Conservation (phyloP, 1,140 invertebrate genomes). For the Brachionus rotundiformis region DNA sequence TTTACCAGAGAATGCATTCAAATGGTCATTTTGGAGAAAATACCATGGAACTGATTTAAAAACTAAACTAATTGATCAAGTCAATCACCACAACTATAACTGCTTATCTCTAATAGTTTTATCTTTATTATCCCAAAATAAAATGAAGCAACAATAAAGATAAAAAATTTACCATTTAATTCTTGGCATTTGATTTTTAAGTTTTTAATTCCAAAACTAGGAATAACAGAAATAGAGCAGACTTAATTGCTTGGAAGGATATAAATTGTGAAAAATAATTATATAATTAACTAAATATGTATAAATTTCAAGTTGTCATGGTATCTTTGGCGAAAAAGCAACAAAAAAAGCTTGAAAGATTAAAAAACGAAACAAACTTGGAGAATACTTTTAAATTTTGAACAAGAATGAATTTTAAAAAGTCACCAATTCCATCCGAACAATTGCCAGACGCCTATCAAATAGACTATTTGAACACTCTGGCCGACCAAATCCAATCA, state of each 20-base stretch:
- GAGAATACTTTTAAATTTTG: background rate
- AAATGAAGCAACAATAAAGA: too few relatives aligned
- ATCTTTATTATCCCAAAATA: too few relatives aligned
- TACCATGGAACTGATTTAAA: too few relatives aligned
- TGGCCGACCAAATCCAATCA: conserved; percentile 43
- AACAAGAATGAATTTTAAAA: conserved; percentile 15
- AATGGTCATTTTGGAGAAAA: too few relatives aligned
- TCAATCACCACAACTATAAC: too few relatives aligned
- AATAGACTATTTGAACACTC: conserved; percentile 24
- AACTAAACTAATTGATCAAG: too few relatives aligned
- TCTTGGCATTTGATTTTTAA: too few relatives aligned
- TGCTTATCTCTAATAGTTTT: too few relatives aligned
- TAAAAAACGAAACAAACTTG: background rate
- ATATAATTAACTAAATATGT: conserved; percentile 27
- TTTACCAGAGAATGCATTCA: too few relatives aligned
- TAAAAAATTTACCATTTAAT: too few relatives aligned
- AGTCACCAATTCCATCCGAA: background rate
- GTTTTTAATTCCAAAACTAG: too few relatives aligned
- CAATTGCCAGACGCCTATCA: background rate
- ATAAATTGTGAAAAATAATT: background rate
- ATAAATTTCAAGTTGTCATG: conserved; percentile 43
- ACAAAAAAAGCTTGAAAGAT: conserved; percentile 5
- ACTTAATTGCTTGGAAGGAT: background rate
- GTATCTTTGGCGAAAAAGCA: conserved; percentile 2
- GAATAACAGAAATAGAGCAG: too few relatives aligned